A percentile compares a stretch with the other conserved stretches of the same genome.
phyloP scores from a whole-genome alignment of 2,797 vertebrate species.

The Apogon hyalosoma region DNA sequence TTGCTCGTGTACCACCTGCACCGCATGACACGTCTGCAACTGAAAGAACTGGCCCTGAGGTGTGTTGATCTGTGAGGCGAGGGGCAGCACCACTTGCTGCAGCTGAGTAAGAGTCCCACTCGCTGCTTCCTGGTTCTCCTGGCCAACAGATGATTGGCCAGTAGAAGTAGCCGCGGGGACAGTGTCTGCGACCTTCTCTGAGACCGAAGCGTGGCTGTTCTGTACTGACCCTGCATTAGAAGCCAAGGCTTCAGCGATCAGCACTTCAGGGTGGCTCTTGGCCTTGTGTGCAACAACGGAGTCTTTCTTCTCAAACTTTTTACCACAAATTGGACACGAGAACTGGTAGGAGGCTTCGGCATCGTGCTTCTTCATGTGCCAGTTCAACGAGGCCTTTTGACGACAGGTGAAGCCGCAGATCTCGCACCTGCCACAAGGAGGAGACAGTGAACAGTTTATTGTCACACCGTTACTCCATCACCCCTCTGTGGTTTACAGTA shows the following conservation, averaged over 20 bases:
- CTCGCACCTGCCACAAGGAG: conserved; percentile 86
- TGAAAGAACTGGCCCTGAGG: conserved; percentile 79
- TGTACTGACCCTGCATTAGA: conserved; percentile 93
- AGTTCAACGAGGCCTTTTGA: conserved; percentile 94
- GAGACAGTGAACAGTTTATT: conserved; percentile 46
- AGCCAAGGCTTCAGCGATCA: conserved; percentile 96
- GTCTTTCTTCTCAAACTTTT: conserved; percentile 97
- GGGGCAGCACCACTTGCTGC: conserved; percentile 59
- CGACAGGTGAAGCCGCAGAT: conserved; percentile 94
- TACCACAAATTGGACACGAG: conserved; percentile 93
- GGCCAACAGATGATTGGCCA: conserved; percentile 14
- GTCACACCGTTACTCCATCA: not conserved
- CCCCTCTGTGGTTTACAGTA: not conserved
- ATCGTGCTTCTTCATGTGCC: conserved; percentile 96
- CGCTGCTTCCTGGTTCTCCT: conserved; percentile 31
- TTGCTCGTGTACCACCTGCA: conserved; percentile 59
- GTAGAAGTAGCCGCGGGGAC: conserved; percentile 75
- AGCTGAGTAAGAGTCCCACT: conserved; percentile 19
- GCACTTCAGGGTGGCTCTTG: conserved; percentile 91
- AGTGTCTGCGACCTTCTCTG: conserved; percentile 72
- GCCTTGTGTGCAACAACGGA: conserved; percentile 93
- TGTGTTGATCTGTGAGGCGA: conserved; percentile 74
- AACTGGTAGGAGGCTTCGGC: conserved; percentile 93
- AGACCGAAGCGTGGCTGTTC: conserved; percentile 83
- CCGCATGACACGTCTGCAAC: conserved; percentile 47